Percentiles rank a stretch among this genome's conserved stretches.
Evolutionary conservation across 1,140 invertebrate species (phyloP).

Genomic region (Dendroctonus ponderosae): DNA sequence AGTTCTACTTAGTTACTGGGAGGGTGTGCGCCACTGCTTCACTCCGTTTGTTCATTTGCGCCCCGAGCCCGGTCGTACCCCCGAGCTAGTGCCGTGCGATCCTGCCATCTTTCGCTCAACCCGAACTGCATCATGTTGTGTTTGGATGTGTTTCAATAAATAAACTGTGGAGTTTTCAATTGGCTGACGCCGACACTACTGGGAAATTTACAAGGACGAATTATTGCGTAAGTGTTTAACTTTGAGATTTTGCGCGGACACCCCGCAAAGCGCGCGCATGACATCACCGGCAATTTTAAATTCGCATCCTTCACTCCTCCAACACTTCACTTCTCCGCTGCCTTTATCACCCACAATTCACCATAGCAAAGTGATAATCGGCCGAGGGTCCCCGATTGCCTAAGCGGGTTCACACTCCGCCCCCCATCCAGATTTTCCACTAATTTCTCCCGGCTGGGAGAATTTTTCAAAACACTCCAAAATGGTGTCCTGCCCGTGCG

Average conservation of each 20-base stretch:
- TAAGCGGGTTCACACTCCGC: no score
- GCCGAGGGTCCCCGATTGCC: no score
- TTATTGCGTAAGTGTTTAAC: constrained; percentile 50
- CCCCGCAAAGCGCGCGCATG: constrained; percentile 43
- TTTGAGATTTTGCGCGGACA: constrained; percentile 46
- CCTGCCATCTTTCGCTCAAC: constrained; percentile 3
- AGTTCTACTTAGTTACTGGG: constrained; percentile 50
- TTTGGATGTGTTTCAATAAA: constrained; percentile 39
- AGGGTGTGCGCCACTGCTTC: constrained; percentile 49
- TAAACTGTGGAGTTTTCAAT: constrained; percentile 39
- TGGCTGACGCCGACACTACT: constrained; percentile 27
- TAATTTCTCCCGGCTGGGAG: no score
- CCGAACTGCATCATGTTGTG: constrained; percentile 28
- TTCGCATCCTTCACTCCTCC: not conserved
- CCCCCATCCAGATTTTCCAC: no score
- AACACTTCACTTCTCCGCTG: no score
- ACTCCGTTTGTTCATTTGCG: constrained; percentile 1
- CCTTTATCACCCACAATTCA: no score
- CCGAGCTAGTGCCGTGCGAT: constrained; percentile 1
- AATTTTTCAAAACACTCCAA: no score
- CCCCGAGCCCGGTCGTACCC: not conserved
- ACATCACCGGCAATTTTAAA: constrained; percentile 36
- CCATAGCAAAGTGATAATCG: no score
- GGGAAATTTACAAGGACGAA: constrained; percentile 45
- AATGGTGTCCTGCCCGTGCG: no score